A percentile compares a stretch with the other conserved stretches of the same genome.
Conservation (phyloP, 1,140 invertebrate genomes). For the Sycophila sp. region DNA sequence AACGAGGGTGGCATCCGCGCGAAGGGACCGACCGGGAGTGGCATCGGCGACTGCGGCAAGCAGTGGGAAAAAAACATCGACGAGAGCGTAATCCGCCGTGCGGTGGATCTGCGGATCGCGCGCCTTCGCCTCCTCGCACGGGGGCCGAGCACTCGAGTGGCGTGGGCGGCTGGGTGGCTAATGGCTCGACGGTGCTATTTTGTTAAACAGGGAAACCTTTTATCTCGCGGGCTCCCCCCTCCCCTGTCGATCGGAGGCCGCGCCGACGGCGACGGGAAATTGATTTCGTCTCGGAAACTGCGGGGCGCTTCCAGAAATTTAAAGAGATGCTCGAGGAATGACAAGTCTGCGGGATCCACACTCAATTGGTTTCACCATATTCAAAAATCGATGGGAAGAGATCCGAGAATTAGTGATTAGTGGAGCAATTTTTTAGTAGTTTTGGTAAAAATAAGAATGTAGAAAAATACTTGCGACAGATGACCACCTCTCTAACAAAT, state of each 20-base stretch:
- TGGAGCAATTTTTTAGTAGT: no score
- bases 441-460: no score
- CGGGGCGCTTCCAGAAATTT: no score
- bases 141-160: slow-evolving; percentile 55
- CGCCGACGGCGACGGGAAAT: slow-evolving; percentile 25
- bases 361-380: no score
- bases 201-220: slow-evolving; percentile 67
- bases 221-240: slow-evolving; percentile 51
- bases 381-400: no score
- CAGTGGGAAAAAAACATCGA: not conserved
- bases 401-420: no score
- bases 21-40: not conserved
- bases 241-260: slow-evolving; percentile 46
- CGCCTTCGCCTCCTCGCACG: slow-evolving; percentile 33
- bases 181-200: slow-evolving; percentile 64
- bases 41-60: slow-evolving; percentile 1
- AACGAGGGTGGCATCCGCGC: not conserved
- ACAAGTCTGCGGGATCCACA: not conserved
- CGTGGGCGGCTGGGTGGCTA: slow-evolving; percentile 59
- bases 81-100: slow-evolving; percentile 7
- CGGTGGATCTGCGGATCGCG: slow-evolving; percentile 18
- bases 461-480: no score
- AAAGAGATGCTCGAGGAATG: not conserved
- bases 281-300: slow-evolving; percentile 5
- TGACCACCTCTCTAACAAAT: no score